Evolutionary conservation across 1,140 invertebrate genomes (phyloP).

Genomic region (Gryon sp.): DNA sequence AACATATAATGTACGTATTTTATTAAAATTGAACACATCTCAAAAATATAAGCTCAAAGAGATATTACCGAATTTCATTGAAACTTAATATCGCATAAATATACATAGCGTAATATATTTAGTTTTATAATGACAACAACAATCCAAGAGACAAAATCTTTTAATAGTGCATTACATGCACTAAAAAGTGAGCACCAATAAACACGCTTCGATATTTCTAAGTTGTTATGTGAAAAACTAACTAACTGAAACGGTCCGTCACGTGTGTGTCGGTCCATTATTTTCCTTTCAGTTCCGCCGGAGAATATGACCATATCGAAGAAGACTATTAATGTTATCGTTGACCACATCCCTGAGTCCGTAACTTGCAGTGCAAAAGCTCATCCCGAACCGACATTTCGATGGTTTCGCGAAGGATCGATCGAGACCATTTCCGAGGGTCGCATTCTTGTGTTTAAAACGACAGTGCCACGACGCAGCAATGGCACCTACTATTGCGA

Average conservation of each 20-base stretch:
- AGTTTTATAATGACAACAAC: too few species aligned
- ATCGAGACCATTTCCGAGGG: constrained; percentile 79
- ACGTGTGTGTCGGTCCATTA: constrained; percentile 26
- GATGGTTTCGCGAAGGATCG: constrained; percentile 83
- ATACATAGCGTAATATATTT: too few species aligned
- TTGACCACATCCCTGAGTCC: constrained; percentile 86
- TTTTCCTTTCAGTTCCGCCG: constrained; percentile 87
- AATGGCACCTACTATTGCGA: constrained; percentile 88
- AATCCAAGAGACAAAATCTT: too few species aligned
- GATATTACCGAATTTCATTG: too few species aligned
- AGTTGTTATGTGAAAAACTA: constrained; percentile 24
- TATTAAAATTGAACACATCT: too few species aligned
- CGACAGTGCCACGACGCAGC: constrained; percentile 81
- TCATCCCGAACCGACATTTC: constrained; percentile 85
- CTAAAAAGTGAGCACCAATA: too few species aligned
- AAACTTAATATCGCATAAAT: too few species aligned
- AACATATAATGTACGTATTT: too few species aligned
- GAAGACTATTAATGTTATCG: constrained; percentile 86
- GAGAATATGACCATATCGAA: constrained; percentile 89
- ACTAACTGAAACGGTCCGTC: constrained; percentile 6
- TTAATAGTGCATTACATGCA: too few species aligned
- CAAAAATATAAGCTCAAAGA: too few species aligned
- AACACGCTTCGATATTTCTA: constrained; percentile 20
- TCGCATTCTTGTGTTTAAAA: constrained; percentile 81
- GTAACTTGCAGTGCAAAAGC: constrained; percentile 88